Evolutionary conservation across 2,888 invertebrate genomes (phyloP).

Genomic region (Stenoptilia bipunctidactyla): DNA sequence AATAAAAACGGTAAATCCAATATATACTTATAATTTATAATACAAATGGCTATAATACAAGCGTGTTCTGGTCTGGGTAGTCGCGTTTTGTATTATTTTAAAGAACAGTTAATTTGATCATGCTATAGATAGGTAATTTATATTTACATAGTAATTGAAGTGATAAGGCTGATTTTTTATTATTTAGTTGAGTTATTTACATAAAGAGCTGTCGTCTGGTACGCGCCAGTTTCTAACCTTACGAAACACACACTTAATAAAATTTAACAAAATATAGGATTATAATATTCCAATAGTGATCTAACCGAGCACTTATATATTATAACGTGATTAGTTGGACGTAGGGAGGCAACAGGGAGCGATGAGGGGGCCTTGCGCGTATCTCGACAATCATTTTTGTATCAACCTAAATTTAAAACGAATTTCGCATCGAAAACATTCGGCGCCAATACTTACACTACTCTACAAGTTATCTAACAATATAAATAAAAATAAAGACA

Average conservation of each 20-base stretch:
- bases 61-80: no score
- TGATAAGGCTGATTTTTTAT: no score
- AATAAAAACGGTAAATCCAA: no score
- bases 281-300: constrained; percentile 51
- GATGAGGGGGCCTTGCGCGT: constrained; percentile 23
- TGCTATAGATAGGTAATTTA: no score
- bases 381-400: constrained; percentile 16
- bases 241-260: constrained; percentile 54
- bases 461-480: constrained; percentile 12
- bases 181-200: background rate
- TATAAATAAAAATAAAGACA: constrained; percentile 24
- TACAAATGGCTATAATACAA: no score
- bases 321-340: constrained; percentile 41
- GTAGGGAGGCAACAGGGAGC: constrained; percentile 59
- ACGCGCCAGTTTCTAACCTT: constrained; percentile 48
- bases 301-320: constrained; percentile 35
- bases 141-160: no score
- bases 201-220: constrained; percentile 24
- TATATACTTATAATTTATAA: no score
- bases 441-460: background rate
- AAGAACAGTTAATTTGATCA: no score
- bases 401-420: background rate
- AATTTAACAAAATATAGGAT: constrained; percentile 69
- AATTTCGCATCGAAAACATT: background rate
- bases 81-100: no score